Conservation (phyloP, 2,113 vertebrate genomes). For the Pampusana beccarii region DNA sequence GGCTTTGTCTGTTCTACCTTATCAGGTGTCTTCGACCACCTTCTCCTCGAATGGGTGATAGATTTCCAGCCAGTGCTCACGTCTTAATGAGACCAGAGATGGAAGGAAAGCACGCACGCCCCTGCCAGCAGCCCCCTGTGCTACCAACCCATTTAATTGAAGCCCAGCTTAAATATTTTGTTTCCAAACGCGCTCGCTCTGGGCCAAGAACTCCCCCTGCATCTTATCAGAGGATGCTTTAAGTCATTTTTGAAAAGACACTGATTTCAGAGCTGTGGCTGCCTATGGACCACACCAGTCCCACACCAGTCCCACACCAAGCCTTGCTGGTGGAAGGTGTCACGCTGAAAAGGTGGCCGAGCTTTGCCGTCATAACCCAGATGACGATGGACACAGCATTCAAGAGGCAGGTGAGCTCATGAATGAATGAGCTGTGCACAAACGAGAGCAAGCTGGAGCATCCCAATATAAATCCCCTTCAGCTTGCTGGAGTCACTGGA, state of each 20-base stretch:
- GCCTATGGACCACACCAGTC: neutral
- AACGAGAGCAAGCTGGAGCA: neutral
- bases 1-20: neutral
- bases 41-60: neutral
- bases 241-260: neutral
- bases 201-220: neutral
- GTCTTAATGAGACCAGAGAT: neutral
- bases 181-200: accelerated
- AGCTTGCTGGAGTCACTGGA: neutral
- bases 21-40: neutral
- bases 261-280: neutral
- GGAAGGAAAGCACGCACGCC: neutral
- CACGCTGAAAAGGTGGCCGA: accelerated
- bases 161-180: accelerated
- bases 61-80: neutral
- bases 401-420: neutral
- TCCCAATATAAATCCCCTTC: neutral
- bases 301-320: too few species aligned
- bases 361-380: neutral
- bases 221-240: accelerated
- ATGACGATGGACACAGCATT: neutral
- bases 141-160: neutral
- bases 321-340: too few species aligned
- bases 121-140: neutral
- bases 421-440: neutral